phyloP scores from a whole-genome alignment of 2,888 invertebrate species.

The Pristionchus entomophagus region DNA sequence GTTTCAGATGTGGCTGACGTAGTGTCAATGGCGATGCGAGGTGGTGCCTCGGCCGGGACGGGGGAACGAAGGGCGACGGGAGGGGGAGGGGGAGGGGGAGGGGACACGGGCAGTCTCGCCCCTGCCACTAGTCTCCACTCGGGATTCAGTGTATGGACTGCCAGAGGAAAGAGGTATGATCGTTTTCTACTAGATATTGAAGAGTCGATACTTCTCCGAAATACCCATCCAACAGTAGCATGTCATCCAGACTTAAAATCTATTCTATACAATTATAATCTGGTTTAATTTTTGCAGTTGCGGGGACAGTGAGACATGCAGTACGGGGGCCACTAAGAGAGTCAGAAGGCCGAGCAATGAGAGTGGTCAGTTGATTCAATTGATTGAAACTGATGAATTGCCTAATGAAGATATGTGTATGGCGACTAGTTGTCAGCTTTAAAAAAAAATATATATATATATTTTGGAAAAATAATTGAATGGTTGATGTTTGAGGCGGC shows the following conservation, averaged over 20 bases:
- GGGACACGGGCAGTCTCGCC: conserved; percentile 82
- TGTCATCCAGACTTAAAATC: too few relatives aligned
- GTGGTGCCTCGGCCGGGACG: too few relatives aligned
- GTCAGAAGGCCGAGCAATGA: conserved; percentile 50
- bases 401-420: too few relatives aligned
- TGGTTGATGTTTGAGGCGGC: conserved; percentile 37
- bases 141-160: conserved; percentile 78
- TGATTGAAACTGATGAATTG: too few relatives aligned
- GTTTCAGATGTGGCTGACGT: too few relatives aligned
- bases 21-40: too few relatives aligned
- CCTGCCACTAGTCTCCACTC: conserved; percentile 81
- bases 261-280: too few relatives aligned
- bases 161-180: conserved; percentile 48
- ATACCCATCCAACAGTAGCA: too few relatives aligned
- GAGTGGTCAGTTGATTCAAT: conserved; percentile 33
- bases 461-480: neutral
- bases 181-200: too few relatives aligned
- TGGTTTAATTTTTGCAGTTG: neutral
- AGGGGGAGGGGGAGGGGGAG: conserved; percentile 56
- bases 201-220: neutral
- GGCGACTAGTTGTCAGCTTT: too few relatives aligned
- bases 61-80: too few relatives aligned
- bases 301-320: conserved; percentile 28
- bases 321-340: neutral
- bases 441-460: neutral